Percentiles rank a stretch among this genome's conserved stretches.
Evolutionary conservation across 2,113 vertebrate species (phyloP).

Genomic region (Probosciger aterrimus): DNA sequence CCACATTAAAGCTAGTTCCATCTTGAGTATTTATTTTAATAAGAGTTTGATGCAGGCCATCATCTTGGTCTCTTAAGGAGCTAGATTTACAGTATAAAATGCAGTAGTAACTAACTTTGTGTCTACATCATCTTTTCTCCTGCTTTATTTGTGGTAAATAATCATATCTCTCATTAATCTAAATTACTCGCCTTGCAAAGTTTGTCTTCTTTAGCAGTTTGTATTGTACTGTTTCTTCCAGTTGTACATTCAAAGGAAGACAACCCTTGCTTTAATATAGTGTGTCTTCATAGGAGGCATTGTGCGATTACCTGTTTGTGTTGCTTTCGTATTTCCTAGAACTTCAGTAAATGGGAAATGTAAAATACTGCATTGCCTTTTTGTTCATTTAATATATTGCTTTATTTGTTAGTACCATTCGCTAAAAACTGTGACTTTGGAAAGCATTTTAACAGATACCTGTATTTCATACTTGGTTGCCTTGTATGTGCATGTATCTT

Average conservation of each 20-base stretch:
- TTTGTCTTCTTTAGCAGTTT: background rate
- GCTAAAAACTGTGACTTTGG: background rate
- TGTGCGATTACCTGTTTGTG: background rate
- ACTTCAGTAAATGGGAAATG: background rate
- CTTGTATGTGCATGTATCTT: background rate
- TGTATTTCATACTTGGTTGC: background rate
- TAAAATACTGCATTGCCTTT: background rate
- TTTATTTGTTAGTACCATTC: background rate
- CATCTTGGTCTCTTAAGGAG: background rate
- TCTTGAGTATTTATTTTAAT: background rate
- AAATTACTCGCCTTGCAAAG: background rate
- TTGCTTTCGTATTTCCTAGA: background rate
- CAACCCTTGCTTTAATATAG: background rate
- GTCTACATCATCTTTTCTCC: background rate
- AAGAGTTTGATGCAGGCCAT: background rate
- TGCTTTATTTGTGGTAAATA: background rate
- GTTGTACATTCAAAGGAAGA: background rate
- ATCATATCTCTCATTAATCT: background rate
- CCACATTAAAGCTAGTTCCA: background rate
- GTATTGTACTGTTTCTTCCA: background rate
- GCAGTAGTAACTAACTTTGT: background rate
- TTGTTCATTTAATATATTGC: background rate
- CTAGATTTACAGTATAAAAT: background rate
- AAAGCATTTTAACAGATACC: background rate
- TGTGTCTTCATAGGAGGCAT: background rate